A percentile compares a stretch with the other conserved stretches of the same genome.
These are phyloP conservation scores for Elgaria multicarinata DNA, from an alignment of 2,113 vertebrate genomes.

Conservation along the genomic window DNA sequence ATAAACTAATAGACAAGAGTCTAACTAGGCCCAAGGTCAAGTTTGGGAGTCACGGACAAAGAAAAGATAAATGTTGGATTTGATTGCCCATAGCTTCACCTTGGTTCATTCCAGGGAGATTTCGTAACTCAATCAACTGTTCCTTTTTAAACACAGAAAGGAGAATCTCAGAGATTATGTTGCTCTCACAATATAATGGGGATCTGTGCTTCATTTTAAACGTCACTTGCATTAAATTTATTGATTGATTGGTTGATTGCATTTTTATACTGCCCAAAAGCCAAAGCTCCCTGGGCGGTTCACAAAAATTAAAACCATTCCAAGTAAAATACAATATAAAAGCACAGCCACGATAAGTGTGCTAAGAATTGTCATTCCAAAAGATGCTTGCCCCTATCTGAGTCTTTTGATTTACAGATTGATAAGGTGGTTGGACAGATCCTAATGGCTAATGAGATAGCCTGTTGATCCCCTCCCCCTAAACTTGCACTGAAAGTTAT, in stretches of 20 bases:
- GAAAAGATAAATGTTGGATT: not conserved
- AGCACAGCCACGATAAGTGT: too few relatives aligned
- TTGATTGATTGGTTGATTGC: too few relatives aligned
- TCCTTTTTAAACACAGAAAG: not conserved
- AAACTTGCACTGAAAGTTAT: slow-evolving; percentile 57
- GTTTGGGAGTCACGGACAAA: not conserved
- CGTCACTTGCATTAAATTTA: not conserved
- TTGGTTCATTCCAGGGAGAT: not conserved
- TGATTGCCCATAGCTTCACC: not conserved
- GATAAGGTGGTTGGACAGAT: slow-evolving; percentile 57
- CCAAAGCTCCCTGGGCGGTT: too few relatives aligned
- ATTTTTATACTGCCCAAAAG: too few relatives aligned
- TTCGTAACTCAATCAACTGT: not conserved
- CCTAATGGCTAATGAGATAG: slow-evolving; percentile 32
- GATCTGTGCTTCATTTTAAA: not conserved
- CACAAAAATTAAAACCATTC: too few relatives aligned
- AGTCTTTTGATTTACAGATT: slow-evolving; percentile 33
- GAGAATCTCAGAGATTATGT: not conserved
- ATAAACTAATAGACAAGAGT: too few relatives aligned
- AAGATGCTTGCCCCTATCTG: not conserved
- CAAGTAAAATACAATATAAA: too few relatives aligned
- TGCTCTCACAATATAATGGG: not conserved
- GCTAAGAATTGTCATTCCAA: slow-evolving; percentile 11
- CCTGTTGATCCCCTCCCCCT: slow-evolving; percentile 40
- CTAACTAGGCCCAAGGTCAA: not conserved